A percentile compares a stretch with the other conserved stretches of the same genome.
These are phyloP conservation scores for Andricus quercusramuli DNA, from an alignment of 2,888 invertebrate species.

Conservation along the genomic window DNA sequence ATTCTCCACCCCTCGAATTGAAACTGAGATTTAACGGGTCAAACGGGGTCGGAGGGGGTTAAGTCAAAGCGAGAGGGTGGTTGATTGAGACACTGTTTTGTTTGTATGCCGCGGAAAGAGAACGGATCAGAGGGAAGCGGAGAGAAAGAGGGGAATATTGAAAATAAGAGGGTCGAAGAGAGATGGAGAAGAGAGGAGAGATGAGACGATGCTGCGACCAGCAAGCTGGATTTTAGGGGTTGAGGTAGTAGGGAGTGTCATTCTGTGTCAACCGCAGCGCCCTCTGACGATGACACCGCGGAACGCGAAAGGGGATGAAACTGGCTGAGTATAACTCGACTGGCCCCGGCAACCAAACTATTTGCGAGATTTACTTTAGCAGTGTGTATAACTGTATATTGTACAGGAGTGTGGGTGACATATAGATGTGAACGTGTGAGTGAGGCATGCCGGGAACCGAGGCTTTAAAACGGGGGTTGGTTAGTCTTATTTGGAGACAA, in stretches of 20 bases:
- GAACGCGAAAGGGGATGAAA: slow-evolving; percentile 77
- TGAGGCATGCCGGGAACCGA: slow-evolving; percentile 40
- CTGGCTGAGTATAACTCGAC: slow-evolving; percentile 69
- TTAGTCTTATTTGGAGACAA: slow-evolving; percentile 70
- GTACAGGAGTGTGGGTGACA: background rate
- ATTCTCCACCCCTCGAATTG: slow-evolving; percentile 59
- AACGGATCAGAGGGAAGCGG: slow-evolving; percentile 40
- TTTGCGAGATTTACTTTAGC: slow-evolving; percentile 65
- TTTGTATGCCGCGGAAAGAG: slow-evolving; percentile 55
- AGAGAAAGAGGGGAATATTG: slow-evolving; percentile 39
- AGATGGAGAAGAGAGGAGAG: slow-evolving; percentile 44
- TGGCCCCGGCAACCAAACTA: slow-evolving; percentile 65
- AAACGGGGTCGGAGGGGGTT: slow-evolving; percentile 62
- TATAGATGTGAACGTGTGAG: background rate
- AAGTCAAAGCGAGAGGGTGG: slow-evolving; percentile 69
- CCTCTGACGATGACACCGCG: slow-evolving; percentile 78
- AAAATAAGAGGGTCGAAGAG: slow-evolving; percentile 42
- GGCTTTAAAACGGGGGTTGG: slow-evolving; percentile 66
- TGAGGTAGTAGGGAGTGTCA: slow-evolving; percentile 68
- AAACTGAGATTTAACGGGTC: slow-evolving; percentile 74
- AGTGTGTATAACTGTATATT: slow-evolving; percentile 53
- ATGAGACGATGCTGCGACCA: slow-evolving; percentile 42
- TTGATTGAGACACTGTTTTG: slow-evolving; percentile 77
- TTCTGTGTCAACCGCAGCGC: slow-evolving; percentile 77
- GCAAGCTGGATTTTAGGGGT: slow-evolving; percentile 43